Conservation (phyloP, 1,140 invertebrate species). For the Hyles vespertilio region DNA sequence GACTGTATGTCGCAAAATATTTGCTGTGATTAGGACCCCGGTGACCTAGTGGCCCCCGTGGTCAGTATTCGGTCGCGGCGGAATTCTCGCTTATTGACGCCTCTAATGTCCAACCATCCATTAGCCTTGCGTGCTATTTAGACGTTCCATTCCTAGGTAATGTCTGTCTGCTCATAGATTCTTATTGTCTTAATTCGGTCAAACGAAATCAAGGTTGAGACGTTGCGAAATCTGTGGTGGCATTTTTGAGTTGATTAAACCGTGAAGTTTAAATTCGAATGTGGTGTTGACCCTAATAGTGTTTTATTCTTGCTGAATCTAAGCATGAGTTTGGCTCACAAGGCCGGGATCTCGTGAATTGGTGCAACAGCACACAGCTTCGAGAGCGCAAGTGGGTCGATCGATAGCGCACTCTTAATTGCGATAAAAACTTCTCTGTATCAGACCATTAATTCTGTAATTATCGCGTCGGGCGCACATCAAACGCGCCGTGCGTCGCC, state of each 20-base stretch:
- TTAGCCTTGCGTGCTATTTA: constrained; percentile 67
- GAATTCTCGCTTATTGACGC: constrained; percentile 59
- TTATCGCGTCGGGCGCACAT: constrained; percentile 49
- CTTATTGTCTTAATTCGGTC: constrained; percentile 14
- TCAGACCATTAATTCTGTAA: constrained; percentile 56
- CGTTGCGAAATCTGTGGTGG: neutral
- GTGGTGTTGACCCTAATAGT: constrained; percentile 24
- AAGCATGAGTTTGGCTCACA: constrained; percentile 29
- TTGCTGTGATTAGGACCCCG: neutral
- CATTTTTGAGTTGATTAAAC: constrained; percentile 3
- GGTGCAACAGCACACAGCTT: constrained; percentile 23
- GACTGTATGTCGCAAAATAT: constrained; percentile 3
- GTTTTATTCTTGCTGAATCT: constrained; percentile 44
- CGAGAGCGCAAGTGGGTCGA: constrained; percentile 39
- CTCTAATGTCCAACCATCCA: constrained; percentile 46
- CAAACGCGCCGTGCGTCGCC: constrained; percentile 44
- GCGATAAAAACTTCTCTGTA: constrained; percentile 57
- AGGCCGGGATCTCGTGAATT: constrained; percentile 53
- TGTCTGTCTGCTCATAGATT: constrained; percentile 8
- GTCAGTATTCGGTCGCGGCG: constrained; percentile 51
- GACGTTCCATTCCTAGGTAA: constrained; percentile 26
- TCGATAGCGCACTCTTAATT: constrained; percentile 50
- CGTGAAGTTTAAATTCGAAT: neutral
- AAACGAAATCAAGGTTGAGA: constrained; percentile 13
- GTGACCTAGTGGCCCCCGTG: neutral